phyloP scores from a whole-genome alignment of 2,797 vertebrate genomes.

The Nyctibius grandis region DNA sequence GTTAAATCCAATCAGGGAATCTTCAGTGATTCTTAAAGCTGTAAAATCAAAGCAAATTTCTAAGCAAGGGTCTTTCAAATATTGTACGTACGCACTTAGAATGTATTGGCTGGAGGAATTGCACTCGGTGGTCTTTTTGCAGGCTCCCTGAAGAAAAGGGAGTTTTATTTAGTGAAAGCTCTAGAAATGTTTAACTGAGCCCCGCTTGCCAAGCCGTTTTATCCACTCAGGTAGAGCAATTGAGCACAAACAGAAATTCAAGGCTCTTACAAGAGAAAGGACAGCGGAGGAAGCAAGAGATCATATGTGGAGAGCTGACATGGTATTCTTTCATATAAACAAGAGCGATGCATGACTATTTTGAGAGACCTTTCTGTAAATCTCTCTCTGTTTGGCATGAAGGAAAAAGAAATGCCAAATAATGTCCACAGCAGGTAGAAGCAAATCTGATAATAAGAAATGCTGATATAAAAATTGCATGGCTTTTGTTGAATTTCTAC shows the following conservation, averaged over 20 bases:
- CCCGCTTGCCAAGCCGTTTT: neutral
- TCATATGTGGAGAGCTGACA: neutral
- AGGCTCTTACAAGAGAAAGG: neutral
- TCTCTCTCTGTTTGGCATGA: neutral
- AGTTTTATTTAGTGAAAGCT: neutral
- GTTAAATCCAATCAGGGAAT: neutral
- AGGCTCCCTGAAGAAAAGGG: neutral
- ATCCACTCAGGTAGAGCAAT: neutral
- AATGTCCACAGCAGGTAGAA: conserved; percentile 29
- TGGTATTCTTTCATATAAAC: neutral
- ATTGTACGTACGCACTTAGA: neutral
- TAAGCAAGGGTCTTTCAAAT: neutral
- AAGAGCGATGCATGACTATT: neutral
- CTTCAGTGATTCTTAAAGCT: neutral
- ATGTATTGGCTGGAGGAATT: neutral
- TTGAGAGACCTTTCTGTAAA: neutral
- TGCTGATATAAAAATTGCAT: conserved; percentile 48
- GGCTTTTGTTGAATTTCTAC: conserved; percentile 16
- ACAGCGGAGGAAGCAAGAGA: neutral
- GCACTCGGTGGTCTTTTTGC: neutral
- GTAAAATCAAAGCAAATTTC: neutral
- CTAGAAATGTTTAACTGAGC: conserved; percentile 1
- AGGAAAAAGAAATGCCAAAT: conserved; percentile 9
- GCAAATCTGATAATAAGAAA: conserved; percentile 21
- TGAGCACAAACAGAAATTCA: conserved; percentile 12